Evolutionary conservation across 2,888 invertebrate genomes (phyloP), one percentile per base, ranked within the genome.

Genomic region (Thera britannica): DNA sequence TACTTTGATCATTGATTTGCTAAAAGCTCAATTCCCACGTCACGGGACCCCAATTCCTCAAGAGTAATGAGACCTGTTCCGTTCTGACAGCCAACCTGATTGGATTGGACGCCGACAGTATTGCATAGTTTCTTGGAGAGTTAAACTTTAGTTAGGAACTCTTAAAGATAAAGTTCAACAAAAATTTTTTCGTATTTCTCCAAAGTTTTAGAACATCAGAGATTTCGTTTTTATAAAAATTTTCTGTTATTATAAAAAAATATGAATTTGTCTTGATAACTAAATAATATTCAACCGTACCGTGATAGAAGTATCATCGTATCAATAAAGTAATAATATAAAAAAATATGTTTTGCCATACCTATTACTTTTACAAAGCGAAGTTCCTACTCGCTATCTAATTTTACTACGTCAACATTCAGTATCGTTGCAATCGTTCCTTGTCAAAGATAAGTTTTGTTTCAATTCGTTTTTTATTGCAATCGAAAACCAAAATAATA

Each of bases 1-100:
- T n/a, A n/a, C n/a, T n/a, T n/a, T 49, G 49, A 12, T 35, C 35
- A 35, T 8, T 44, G 38, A 41, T 56, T 56, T 44, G 12, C 51
- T 41, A 6, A 46, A 56, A 49, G 44, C 56, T 51, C 56, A 11
- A 41, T 7, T 51, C 51, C 52, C 54, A 46, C 49, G 41, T n/a
- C 60, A 36, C 3, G 52, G 34, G n/a, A n/a, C 12, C 9, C 57
- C 46, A 58, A 58, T 62, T 62, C 52, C 11, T 58, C 23, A 48
- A 23, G 61, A 66, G 44, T 66, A 58, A 66, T 61, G 51, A 7
- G 52, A 46, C 35, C 9, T 44, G 36, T 58, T 62, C 51, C 51
- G 44, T 46, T 46, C 58, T 9, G 58, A 66, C 65, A 65, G 34
- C 12, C 35, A 51, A 51, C 44, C 56, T 38, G 23, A 23, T 23